phyloP scores from a whole-genome alignment of 2,797 vertebrate species.

The Phoebastria nigripes region DNA sequence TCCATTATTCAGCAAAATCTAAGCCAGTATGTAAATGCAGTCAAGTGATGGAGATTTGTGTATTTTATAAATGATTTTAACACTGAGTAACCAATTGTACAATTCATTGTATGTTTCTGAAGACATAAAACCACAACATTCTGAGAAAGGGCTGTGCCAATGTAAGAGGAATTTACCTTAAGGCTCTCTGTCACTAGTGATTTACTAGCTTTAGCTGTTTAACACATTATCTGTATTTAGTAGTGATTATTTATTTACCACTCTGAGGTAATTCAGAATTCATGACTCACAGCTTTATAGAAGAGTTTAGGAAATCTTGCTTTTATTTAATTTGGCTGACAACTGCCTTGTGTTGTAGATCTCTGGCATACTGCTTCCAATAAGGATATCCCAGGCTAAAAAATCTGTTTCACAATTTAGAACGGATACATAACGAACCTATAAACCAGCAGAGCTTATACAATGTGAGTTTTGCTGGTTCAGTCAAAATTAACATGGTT shows the following conservation, averaged over 20 bases:
- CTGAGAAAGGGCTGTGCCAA: slow-evolving; percentile 70
- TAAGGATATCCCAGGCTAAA: slow-evolving; percentile 38
- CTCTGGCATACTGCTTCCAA: slow-evolving; percentile 56
- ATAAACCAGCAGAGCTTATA: slow-evolving; percentile 2
- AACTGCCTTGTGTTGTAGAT: slow-evolving; percentile 56
- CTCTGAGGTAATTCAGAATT: slow-evolving; percentile 68
- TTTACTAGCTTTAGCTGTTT: slow-evolving; percentile 75
- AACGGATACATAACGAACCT: not conserved
- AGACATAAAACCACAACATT: slow-evolving; percentile 56
- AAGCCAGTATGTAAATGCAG: slow-evolving; percentile 65
- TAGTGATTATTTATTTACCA: slow-evolving; percentile 78
- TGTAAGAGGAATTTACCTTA: slow-evolving; percentile 69
- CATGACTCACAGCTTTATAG: slow-evolving; percentile 66
- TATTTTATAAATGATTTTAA: slow-evolving; percentile 73
- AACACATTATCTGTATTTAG: slow-evolving; percentile 76
- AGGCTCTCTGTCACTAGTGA: slow-evolving; percentile 73
- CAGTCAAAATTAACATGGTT: not conserved
- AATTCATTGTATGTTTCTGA: slow-evolving; percentile 69
- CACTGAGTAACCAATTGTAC: slow-evolving; percentile 65
- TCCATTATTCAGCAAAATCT: slow-evolving; percentile 63
- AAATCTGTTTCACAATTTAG: slow-evolving; percentile 33
- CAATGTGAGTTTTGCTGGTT: not conserved
- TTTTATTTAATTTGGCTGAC: slow-evolving; percentile 67
- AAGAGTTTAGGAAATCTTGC: slow-evolving; percentile 55
- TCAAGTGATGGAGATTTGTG: slow-evolving; percentile 65